Base-by-base conservation (phyloP, 2,888 invertebrate genomes). In the Rhagonycha fulva region DNA sequence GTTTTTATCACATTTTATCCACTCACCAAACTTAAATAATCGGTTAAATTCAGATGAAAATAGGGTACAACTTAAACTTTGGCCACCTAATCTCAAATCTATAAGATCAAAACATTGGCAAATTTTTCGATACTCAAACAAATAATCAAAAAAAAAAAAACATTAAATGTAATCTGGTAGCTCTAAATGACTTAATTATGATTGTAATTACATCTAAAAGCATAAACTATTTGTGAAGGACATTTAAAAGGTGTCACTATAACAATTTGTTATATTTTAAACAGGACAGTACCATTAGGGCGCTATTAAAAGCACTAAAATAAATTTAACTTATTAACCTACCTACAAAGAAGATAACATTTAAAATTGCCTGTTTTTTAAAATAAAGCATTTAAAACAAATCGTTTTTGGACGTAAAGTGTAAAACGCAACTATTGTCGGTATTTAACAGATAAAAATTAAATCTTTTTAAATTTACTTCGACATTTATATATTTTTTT, bases 381-480 rank as follows among this genome's bases (percentile, higher is more conserved):
- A 66, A 24, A 66, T 24, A 66, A 63, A 24, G n/a, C 63, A 66
- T 66, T 47, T 26, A 30, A 68, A 14, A 32, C 68, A 68, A 68
- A 72, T 68, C 72, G 68, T 61, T 72, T 72, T 60, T 24, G 12
- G 30, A 23, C 14, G 11, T 28, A 72, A 77, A 70, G 81, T 81
- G 82, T 82, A 83, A 83, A 84, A 83, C 82, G 81, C 79, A 74
- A 81, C 79, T 80, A 82, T 83, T 83, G 82, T 83, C 82, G 81
- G 83, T 78, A 75, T 76, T 82, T 80, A 80, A 78, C 78, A 80
- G 79, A 82, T 78, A 79, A 79, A 80, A 83, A 85, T 84, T 83
- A 84, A 82, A 81, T 78, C 78, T 84, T 84, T 84, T 83, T 82
- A 83, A 81, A 81, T 84, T 83, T 79, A 79, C 79, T 81, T 81